phyloP scores from a whole-genome alignment of 1,140 invertebrate species.

The Hypothenemus hampei region DNA sequence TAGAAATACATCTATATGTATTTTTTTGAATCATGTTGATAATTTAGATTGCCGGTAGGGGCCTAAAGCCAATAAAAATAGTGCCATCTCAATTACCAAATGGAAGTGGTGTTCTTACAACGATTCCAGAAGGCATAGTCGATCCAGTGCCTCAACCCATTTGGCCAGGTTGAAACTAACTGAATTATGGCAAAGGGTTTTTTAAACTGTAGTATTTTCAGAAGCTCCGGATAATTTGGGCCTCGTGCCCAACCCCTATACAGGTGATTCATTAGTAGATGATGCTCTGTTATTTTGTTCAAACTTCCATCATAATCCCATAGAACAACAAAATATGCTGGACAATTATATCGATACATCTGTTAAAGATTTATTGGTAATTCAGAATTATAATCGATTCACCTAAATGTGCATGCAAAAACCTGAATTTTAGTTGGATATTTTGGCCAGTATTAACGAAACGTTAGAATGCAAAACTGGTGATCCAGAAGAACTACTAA shows the following conservation, averaged over 20 bases:
- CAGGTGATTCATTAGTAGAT: conserved; percentile 40
- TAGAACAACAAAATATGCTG: conserved; percentile 5
- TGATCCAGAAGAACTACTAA: conserved; percentile 46
- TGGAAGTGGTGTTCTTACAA: conserved; percentile 37
- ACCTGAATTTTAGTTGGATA: conserved; percentile 36
- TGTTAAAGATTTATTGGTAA: conserved; percentile 43
- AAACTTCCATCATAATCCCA: conserved; percentile 26
- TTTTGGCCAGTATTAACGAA: conserved; percentile 47
- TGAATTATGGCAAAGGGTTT: not conserved
- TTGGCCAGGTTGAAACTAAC: conserved; percentile 36
- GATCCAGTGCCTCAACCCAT: conserved; percentile 43
- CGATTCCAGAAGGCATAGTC: conserved; percentile 44
- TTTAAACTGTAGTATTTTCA: conserved; percentile 1
- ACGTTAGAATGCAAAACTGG: conserved; percentile 45
- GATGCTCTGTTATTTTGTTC: conserved; percentile 42
- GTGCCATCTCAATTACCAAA: conserved; percentile 31
- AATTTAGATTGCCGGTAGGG: conserved; percentile 19
- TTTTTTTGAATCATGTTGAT: not conserved
- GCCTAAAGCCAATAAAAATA: conserved; percentile 19
- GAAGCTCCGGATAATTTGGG: conserved; percentile 9
- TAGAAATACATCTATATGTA: not conserved
- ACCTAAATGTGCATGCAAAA: not conserved
- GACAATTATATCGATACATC: conserved; percentile 33
- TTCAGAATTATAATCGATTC: too few species aligned
- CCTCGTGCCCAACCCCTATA: conserved; percentile 12